Conservation (phyloP, 2,888 invertebrate genomes). For the Colletes collaris region DNA sequence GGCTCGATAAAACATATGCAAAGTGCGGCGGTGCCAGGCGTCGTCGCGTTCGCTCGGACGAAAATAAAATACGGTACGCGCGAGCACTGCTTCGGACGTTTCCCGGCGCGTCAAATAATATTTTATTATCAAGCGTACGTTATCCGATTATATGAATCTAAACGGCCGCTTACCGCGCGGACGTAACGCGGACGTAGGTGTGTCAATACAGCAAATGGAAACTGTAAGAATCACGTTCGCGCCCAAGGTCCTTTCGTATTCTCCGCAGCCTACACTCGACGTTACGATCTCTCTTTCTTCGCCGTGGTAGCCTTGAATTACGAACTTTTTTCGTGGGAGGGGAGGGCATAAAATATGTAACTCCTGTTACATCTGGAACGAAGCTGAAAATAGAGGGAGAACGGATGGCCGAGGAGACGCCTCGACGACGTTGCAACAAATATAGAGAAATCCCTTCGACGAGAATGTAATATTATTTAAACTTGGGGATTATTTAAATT, state of each 20-base stretch:
- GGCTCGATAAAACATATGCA: constrained; percentile 36
- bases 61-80: constrained; percentile 36
- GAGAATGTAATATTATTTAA: constrained; percentile 11
- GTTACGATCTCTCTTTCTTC: constrained; percentile 16
- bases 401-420: constrained; percentile 19
- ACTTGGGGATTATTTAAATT: neutral
- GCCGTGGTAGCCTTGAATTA: constrained; percentile 61
- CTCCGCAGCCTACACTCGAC: constrained; percentile 59
- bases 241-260: constrained; percentile 52
- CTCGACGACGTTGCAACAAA: constrained; percentile 33
- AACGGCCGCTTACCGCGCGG: constrained; percentile 47
- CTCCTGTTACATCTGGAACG: constrained; percentile 63
- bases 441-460: constrained; percentile 26
- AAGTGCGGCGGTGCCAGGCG: constrained; percentile 4
- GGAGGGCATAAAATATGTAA: constrained; percentile 64
- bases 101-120: constrained; percentile 43
- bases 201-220: constrained; percentile 53
- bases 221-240: constrained; percentile 51
- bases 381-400: constrained; percentile 46
- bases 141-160: constrained; percentile 62
- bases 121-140: constrained; percentile 59
- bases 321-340: constrained; percentile 48
- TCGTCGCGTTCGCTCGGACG: constrained; percentile 12
- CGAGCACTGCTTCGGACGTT: constrained; percentile 19
- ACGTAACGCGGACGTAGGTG: constrained; percentile 60